Evolutionary conservation across 2,797 vertebrate species (phyloP).

Genomic region (Esox masquinongy): DNA sequence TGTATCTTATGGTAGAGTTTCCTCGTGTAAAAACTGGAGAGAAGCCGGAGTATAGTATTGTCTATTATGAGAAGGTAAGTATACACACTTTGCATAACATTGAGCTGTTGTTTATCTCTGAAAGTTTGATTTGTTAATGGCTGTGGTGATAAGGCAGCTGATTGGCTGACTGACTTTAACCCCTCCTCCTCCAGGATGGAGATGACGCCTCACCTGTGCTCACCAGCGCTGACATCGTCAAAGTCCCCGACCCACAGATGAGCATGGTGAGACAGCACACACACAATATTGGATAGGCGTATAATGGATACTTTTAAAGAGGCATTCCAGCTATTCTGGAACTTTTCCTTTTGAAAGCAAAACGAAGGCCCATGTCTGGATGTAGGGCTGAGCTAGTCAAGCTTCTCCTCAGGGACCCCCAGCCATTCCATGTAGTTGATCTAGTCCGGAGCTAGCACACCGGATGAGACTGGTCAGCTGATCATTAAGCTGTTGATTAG

Average conservation of each 20-base stretch:
- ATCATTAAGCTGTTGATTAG: too few relatives aligned
- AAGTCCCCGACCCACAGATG: conserved; percentile 98
- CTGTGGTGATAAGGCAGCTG: background rate
- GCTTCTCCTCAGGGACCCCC: too few relatives aligned
- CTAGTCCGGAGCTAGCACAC: too few relatives aligned
- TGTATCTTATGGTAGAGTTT: conserved; percentile 99
- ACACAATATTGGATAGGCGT: background rate
- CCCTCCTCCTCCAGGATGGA: conserved; percentile 80
- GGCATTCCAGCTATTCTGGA: too few relatives aligned
- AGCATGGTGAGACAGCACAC: conserved; percentile 83
- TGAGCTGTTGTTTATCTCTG: background rate
- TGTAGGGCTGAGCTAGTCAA: too few relatives aligned
- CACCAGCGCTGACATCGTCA: conserved; percentile 93
- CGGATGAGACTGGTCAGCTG: too few relatives aligned
- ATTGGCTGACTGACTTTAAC: conserved; percentile 2
- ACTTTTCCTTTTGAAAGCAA: too few relatives aligned
- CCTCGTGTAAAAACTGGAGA: conserved; percentile 92
- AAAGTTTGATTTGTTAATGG: background rate
- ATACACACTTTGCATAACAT: background rate
- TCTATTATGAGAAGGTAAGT: conserved; percentile 97
- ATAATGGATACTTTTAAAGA: too few relatives aligned
- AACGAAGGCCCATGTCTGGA: too few relatives aligned
- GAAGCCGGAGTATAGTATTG: conserved; percentile 89
- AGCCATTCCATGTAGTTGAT: too few relatives aligned
- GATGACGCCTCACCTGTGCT: conserved; percentile 86